phyloP scores from a whole-genome alignment of 1,140 invertebrate genomes.

The Archegozetes longisetosus region DNA sequence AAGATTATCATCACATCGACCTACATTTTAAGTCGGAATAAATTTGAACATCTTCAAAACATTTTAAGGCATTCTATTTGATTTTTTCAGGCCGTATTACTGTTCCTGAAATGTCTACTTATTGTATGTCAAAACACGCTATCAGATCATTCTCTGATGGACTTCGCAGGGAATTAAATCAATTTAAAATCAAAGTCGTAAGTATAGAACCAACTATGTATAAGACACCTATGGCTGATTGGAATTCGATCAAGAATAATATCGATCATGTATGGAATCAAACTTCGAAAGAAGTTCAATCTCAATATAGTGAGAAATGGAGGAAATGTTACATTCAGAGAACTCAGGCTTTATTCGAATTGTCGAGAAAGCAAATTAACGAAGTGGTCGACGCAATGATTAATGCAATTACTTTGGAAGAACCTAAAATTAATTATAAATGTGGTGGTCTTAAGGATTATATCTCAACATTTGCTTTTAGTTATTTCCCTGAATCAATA shows the following conservation, averaged over 20 bases:
- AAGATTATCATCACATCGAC: too few relatives aligned
- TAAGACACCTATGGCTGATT: constrained; percentile 3
- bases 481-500: too few relatives aligned
- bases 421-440: constrained; percentile 10
- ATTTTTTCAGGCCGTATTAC: constrained; percentile 19
- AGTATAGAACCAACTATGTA: constrained; percentile 31
- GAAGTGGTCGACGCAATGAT: constrained; percentile 29
- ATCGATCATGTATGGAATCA: constrained; percentile 22
- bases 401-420: constrained; percentile 24
- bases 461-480: too few relatives aligned
- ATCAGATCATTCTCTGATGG: constrained; percentile 36
- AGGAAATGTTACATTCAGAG: constrained; percentile 25
- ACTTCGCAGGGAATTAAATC: constrained; percentile 35
- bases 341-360: constrained; percentile 3
- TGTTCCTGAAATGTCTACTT: constrained; percentile 25
- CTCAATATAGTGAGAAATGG: constrained; percentile 28
- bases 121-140: constrained; percentile 37
- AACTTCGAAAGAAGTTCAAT: constrained; percentile 26
- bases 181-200: constrained; percentile 34
- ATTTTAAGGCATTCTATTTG: too few relatives aligned
- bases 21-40: too few relatives aligned
- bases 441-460: too few relatives aligned
- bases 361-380: constrained; percentile 22
- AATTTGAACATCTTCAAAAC: too few relatives aligned
- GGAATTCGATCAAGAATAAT: background rate